Conservation (phyloP, 2,797 vertebrate genomes). For the Myiotriccus ornatus region DNA sequence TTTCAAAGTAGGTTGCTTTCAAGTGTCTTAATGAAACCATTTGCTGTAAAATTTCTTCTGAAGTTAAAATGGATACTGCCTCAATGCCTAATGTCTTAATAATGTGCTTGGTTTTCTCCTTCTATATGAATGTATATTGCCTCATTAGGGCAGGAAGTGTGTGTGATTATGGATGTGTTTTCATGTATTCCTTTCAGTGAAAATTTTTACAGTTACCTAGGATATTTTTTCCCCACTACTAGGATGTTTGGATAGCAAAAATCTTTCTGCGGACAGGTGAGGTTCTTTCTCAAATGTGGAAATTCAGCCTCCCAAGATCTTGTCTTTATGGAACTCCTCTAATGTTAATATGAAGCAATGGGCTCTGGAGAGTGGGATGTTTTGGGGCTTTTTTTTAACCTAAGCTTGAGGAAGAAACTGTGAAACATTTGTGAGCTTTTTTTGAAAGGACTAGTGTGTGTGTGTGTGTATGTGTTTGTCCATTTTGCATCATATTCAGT, state of each 20-base stretch:
- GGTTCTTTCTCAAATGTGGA: not conserved
- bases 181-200: not conserved
- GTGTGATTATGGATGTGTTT: constrained; percentile 30
- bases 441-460: not conserved
- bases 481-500: not conserved
- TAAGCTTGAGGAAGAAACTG: not conserved
- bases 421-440: not conserved
- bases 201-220: not conserved
- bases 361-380: not conserved
- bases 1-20: constrained; percentile 57
- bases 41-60: constrained; percentile 53
- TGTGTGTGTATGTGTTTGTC: not conserved
- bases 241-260: not conserved
- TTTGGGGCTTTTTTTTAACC: not conserved
- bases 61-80: constrained; percentile 63
- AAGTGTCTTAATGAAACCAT: constrained; percentile 69
- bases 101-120: constrained; percentile 5
- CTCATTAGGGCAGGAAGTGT: not conserved
- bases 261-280: not conserved
- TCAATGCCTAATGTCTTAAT: constrained; percentile 67
- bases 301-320: not conserved
- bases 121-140: constrained; percentile 57
- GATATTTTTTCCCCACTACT: not conserved
- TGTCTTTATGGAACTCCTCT: not conserved
- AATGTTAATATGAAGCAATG: not conserved